A percentile compares a stretch with the other conserved stretches of the same genome.
phyloP scores from a whole-genome alignment of 2,113 vertebrate species.

The Pangasianodon gigas region DNA sequence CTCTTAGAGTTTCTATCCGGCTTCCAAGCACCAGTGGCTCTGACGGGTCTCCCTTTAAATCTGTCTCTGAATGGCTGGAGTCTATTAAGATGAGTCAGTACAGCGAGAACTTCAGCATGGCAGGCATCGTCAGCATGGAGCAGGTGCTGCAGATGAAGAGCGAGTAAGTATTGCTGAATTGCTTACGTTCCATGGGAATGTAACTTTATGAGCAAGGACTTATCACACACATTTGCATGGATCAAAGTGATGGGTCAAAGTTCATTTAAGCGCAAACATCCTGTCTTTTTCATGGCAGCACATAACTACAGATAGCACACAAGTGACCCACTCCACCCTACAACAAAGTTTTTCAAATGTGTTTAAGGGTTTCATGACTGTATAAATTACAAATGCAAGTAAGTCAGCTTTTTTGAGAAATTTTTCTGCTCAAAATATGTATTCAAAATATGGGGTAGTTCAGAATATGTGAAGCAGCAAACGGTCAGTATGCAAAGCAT shows the following conservation, averaged over 20 bases:
- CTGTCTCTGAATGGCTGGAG: constrained; percentile 91
- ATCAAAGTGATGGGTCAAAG: constrained; percentile 15
- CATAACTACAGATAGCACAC: not conserved
- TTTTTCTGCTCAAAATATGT: not conserved
- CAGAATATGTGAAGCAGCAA: not conserved
- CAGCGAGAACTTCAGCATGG: constrained; percentile 85
- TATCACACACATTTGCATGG: not conserved
- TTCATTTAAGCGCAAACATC: not conserved
- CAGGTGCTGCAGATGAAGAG: constrained; percentile 94
- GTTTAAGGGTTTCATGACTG: not conserved
- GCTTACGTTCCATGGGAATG: not conserved
- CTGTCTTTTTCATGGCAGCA: constrained; percentile 2
- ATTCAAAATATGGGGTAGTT: not conserved
- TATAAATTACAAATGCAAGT: not conserved
- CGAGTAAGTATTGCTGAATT: constrained; percentile 80
- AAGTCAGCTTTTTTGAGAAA: not conserved
- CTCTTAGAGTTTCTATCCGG: constrained; percentile 87
- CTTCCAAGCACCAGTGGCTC: constrained; percentile 92
- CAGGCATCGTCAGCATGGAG: constrained; percentile 86
- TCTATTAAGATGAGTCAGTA: constrained; percentile 98
- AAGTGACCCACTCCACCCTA: not conserved
- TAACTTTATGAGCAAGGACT: not conserved
- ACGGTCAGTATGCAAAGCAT: constrained; percentile 14
- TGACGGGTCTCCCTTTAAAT: constrained; percentile 87
- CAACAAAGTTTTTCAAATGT: not conserved